Evolutionary conservation across 1,140 invertebrate genomes (phyloP), one percentile per base, ranked within the genome.

Genomic region (Drosophila athabasca): DNA sequence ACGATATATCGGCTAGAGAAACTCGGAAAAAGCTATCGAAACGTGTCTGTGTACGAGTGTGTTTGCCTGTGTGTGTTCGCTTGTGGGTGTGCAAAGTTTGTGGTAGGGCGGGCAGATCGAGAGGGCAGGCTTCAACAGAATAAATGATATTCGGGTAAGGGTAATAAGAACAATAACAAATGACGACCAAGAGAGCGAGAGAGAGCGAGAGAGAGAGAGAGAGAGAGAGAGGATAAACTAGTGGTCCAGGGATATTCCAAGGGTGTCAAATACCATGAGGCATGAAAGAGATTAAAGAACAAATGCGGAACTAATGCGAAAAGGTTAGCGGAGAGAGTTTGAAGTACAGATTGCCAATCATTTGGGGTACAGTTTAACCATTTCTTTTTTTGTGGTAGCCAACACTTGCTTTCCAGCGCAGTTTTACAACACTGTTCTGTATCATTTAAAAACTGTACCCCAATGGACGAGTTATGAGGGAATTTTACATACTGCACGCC

Each of bases 11-110:
- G 57, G 57, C 68, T 72, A 24, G 44, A 76, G 67, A 64, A 60
- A 72, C 26, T 55, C 43, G 51, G 46, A 50, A 65, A 57, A 76
- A 80, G 72, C 62, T 62, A 60, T 73, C 68, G 49, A 60, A 48
- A 11, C 48, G 41, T 57, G 52, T 54, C 68, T 54, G 50, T 62
- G 45, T 72, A 44, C 73, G 29, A 62, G 15, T 54, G 54, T 35
- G 22, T 24, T 19, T 19, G 17, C 17, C 17, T 45, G 57, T 62
- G 6, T 26, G 24, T 26, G 24, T 26, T 11, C 22, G 45, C 54
- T 11, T 45, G 57, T 62, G 74, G 58, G 57, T 39, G 51, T 19
- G 45, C 17, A 46, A 17, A 19, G 5, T 24, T 24, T 24, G 17
- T 19, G 17, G 11, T 7, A 3, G 8, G 51, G 26, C 8, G 3